These are phyloP conservation scores for Acipenser ruthenus DNA, from an alignment of 2,797 vertebrate species.

Conservation along the genomic window DNA sequence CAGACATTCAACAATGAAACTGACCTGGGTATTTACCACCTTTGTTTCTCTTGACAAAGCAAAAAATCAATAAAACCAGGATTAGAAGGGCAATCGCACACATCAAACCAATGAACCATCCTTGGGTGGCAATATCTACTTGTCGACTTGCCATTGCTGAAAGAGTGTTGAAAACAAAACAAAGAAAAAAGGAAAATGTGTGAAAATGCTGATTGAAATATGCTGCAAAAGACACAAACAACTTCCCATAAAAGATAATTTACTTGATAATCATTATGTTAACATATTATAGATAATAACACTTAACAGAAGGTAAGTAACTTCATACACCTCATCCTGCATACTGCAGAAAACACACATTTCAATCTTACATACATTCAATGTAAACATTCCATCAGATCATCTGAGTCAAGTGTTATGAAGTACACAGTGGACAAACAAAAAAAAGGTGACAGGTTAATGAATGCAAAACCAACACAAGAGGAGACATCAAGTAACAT, in stretches of 20 bases:
- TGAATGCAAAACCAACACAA: not conserved
- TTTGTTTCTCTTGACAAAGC: slow-evolving; percentile 96
- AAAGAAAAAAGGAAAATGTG: slow-evolving; percentile 15
- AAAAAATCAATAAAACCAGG: slow-evolving; percentile 92
- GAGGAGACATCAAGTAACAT: not conserved
- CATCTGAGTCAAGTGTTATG: too few species aligned
- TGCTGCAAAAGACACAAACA: too few species aligned
- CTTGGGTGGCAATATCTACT: slow-evolving; percentile 95
- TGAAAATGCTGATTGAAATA: not conserved
- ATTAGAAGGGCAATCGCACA: slow-evolving; percentile 95
- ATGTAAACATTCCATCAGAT: too few species aligned
- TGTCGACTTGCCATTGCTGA: slow-evolving; percentile 89
- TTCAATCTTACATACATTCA: too few species aligned
- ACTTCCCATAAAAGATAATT: too few species aligned
- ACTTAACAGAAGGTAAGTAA: too few species aligned
- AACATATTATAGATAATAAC: too few species aligned
- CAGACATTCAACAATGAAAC: slow-evolving; percentile 16
- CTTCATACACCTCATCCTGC: too few species aligned
- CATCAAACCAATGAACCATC: slow-evolving; percentile 99
- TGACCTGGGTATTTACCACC: slow-evolving; percentile 97
- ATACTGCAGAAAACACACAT: too few species aligned
- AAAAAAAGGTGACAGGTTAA: not conserved
- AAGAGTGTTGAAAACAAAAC: slow-evolving; percentile 23
- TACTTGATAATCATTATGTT: too few species aligned
- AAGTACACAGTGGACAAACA: too few species aligned